These are phyloP conservation scores for Hycleus phaleratus DNA, from an alignment of 1,140 invertebrate genomes.

Conservation along the genomic window DNA sequence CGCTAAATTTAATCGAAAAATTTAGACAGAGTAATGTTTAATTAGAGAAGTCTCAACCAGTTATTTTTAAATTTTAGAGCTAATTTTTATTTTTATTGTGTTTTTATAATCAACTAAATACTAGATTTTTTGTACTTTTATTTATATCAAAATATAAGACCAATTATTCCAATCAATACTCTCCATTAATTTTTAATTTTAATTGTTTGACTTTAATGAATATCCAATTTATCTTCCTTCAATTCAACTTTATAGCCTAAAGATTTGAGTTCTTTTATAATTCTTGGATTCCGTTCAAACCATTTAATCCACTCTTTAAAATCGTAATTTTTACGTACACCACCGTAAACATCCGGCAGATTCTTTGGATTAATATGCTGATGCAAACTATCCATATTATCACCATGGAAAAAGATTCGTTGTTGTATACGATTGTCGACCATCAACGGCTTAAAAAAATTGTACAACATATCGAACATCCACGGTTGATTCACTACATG, in stretches of 20 bases:
- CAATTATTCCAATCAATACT: too few species aligned
- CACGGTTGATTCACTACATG: slow-evolving; percentile 71
- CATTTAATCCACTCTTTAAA: slow-evolving; percentile 66
- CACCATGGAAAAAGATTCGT: slow-evolving; percentile 64
- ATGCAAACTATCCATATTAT: slow-evolving; percentile 63
- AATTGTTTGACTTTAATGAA: too few species aligned
- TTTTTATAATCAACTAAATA: too few species aligned
- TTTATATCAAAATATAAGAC: too few species aligned
- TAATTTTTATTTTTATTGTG: too few species aligned
- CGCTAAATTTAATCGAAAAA: too few species aligned
- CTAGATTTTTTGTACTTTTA: too few species aligned
- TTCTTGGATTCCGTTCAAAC: slow-evolving; percentile 45
- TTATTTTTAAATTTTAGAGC: too few species aligned
- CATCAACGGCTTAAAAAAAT: slow-evolving; percentile 65
- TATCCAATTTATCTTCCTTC: too few species aligned
- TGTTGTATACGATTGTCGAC: slow-evolving; percentile 53
- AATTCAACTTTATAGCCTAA: slow-evolving; percentile 46
- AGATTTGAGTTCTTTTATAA: slow-evolving; percentile 55
- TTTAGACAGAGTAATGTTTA: too few species aligned
- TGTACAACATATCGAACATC: slow-evolving; percentile 67
- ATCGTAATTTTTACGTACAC: slow-evolving; percentile 56
- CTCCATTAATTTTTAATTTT: too few species aligned
- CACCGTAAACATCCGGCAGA: slow-evolving; percentile 63
- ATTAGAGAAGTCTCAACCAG: too few species aligned
- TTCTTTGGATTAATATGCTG: slow-evolving; percentile 60